These are phyloP conservation scores for Barnardius zonarius DNA, from an alignment of 2,113 vertebrate species.

Conservation along the genomic window DNA sequence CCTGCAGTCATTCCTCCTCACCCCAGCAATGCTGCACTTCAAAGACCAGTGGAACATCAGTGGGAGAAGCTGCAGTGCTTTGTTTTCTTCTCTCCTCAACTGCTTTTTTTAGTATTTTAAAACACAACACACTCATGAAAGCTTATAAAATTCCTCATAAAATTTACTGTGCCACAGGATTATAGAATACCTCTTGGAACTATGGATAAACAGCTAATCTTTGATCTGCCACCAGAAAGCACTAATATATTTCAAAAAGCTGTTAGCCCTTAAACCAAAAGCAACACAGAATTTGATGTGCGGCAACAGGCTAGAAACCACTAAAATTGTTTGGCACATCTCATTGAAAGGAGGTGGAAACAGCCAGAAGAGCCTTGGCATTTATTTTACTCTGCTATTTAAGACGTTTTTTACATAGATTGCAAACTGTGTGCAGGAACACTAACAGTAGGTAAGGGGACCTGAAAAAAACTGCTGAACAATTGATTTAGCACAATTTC, in stretches of 20 bases:
- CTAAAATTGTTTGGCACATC: conserved; percentile 39
- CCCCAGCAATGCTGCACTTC: background rate
- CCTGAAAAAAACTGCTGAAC: background rate
- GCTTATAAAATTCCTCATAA: conserved; percentile 64
- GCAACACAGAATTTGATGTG: conserved; percentile 57
- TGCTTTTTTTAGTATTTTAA: conserved; percentile 42
- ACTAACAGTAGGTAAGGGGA: background rate
- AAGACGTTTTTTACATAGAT: conserved; percentile 33
- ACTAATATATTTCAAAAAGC: conserved; percentile 64
- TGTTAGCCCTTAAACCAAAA: conserved; percentile 66
- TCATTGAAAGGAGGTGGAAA: conserved; percentile 32
- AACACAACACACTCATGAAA: conserved; percentile 13
- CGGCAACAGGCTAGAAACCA: conserved; percentile 55
- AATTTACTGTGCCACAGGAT: conserved; percentile 48
- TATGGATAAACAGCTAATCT: conserved; percentile 55
- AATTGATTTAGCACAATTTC: conserved; percentile 24
- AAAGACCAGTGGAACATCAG: background rate
- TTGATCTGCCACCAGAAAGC: conserved; percentile 40
- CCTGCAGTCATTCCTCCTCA: background rate
- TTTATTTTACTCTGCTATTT: conserved; percentile 38
- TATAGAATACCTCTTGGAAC: conserved; percentile 41
- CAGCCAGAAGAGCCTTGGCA: background rate
- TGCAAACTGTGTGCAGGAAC: background rate
- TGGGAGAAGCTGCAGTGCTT: conserved; percentile 5
- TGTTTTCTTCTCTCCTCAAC: conserved; percentile 21